These are phyloP conservation scores for Peucedramus taeniatus DNA, from an alignment of 2,113 vertebrate species.

Conservation along the genomic window DNA sequence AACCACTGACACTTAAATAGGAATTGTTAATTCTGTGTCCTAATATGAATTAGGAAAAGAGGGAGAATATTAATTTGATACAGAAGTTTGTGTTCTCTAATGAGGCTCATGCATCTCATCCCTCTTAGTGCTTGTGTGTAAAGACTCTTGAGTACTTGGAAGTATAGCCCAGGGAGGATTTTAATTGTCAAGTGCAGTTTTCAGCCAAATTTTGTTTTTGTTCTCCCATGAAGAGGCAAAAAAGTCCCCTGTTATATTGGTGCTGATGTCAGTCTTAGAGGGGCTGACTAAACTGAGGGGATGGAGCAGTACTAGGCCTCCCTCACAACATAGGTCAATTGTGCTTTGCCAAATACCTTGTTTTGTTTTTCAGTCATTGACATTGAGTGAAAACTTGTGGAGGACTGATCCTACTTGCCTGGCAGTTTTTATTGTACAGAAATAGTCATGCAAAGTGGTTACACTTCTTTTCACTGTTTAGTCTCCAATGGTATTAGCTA, in stretches of 20 bases:
- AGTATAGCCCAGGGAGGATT: background rate
- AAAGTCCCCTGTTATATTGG: background rate
- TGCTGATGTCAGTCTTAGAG: background rate
- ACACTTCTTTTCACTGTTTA: background rate
- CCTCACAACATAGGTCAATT: background rate
- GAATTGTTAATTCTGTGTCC: background rate
- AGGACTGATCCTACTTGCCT: background rate
- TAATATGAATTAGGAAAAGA: background rate
- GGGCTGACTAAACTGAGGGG: background rate
- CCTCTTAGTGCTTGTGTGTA: background rate
- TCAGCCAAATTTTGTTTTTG: background rate
- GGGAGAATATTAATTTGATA: constrained; percentile 22
- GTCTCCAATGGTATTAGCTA: background rate
- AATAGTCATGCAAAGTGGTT: background rate
- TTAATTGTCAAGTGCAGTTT: background rate
- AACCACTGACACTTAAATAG: background rate
- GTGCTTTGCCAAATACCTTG: background rate
- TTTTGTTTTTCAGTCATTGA: background rate
- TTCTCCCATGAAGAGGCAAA: background rate
- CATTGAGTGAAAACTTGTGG: fast-evolving
- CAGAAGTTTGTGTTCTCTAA: background rate
- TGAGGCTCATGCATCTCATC: background rate
- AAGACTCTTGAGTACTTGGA: background rate
- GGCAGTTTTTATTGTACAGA: background rate
- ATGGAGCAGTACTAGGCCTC: background rate